Conservation (phyloP, 2,888 invertebrate species). For the Hyalella azteca region DNA sequence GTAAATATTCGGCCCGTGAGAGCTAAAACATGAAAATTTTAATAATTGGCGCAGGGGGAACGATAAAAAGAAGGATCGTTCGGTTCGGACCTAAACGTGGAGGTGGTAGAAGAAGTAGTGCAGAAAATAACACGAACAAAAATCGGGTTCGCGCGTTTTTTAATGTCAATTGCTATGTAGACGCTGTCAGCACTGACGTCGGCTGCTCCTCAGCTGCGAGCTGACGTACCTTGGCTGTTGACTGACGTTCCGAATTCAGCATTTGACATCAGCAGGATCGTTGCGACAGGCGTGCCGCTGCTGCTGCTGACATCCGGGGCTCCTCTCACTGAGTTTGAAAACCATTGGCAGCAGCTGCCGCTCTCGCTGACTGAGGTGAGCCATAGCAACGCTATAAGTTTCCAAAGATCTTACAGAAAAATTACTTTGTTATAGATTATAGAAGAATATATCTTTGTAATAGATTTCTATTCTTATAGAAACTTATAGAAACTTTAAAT, state of each 20-base stretch:
- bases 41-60: too few species aligned
- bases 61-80: too few species aligned
- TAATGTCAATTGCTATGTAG: background rate
- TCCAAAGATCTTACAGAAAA: background rate
- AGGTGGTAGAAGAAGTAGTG: too few species aligned
- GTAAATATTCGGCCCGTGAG: too few species aligned
- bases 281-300: constrained; percentile 6
- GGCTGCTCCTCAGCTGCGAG: background rate
- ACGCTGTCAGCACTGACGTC: background rate
- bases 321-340: constrained; percentile 1
- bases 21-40: too few species aligned
- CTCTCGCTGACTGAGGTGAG: background rate
- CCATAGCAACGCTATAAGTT: background rate
- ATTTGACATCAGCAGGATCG: background rate
- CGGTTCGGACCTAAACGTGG: too few species aligned
- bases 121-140: too few species aligned
- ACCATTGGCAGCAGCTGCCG: background rate
- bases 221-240: constrained; percentile 24
- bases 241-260: background rate
- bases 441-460: too few species aligned
- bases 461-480: too few species aligned
- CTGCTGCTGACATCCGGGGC: constrained; percentile 1
- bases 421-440: background rate
- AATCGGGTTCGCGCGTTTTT: too few species aligned
- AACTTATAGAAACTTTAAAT: too few species aligned